Base-by-base conservation (phyloP, 2,113 vertebrate genomes). In the Zosterops japonicus region DNA sequence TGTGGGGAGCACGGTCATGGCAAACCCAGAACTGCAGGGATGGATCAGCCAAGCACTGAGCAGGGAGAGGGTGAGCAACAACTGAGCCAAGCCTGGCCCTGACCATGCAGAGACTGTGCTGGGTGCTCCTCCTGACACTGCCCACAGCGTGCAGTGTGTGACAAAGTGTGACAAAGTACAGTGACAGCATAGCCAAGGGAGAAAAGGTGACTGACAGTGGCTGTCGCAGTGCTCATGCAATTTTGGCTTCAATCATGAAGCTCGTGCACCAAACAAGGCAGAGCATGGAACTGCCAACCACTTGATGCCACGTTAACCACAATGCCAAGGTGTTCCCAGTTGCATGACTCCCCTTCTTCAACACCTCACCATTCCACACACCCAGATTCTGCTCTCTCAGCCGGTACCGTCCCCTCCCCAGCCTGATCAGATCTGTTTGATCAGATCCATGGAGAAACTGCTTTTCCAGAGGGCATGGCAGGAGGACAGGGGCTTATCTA, bases 281-380 rank as follows among this genome's bases (percentile, higher is more conserved):
- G 57, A 76, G 39, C 17, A 6, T 0, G 0, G 50, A 0, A 3
- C 55, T 74, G 74, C 31, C 85, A 63, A 23, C 9, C 31, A 42
- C 39, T 2, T 5, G n/a, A 25, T 12, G 25, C 49, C 44, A 5
- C 4, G 0, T 41, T 6, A 70, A 24, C 23, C 67, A 3, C 68
- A 13, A 15, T 14, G 41, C 12, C 4, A 6, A 52, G 27, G 10
- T 0, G 1, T 42, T 25, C 8, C 2, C 1, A 47, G 39, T 14
- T 14, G 10, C 50, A 59, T 28, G 23, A 29, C 14, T 36, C n/a
- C n/a, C 9, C 11, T 35, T 21, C 49, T 24, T 46, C 17, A 6
- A 4, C 3, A 19, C 35, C 12, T 31, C 33, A 6, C 61, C 14
- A 65, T 77, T 21, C 36, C 27, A 33, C 18, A 25, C 1, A 4